Conservation (phyloP, 2,888 invertebrate species). For the Tryphoninae sp. region DNA sequence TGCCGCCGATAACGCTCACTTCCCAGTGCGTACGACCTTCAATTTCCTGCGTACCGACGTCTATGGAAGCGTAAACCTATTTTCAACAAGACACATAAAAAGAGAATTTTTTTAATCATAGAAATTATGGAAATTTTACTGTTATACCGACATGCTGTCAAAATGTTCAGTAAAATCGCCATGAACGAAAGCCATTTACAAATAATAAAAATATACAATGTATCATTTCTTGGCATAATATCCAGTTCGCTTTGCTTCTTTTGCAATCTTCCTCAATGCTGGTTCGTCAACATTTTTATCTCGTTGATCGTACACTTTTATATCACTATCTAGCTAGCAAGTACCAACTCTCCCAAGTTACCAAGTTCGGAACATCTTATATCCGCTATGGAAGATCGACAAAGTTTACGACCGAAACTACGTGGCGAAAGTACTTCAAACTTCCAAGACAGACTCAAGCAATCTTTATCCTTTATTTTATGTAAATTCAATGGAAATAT, state of each 20-base stretch:
- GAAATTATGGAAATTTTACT: background rate
- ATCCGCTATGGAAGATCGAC: conserved; percentile 12
- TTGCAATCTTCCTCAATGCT: background rate
- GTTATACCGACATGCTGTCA: background rate
- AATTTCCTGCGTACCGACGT: conserved; percentile 91
- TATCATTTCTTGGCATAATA: background rate
- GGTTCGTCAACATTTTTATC: background rate
- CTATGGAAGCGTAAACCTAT: conserved; percentile 84
- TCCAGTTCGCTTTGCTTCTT: background rate
- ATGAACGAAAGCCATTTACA: background rate
- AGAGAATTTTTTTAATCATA: conserved; percentile 1
- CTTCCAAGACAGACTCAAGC: conserved; percentile 12
- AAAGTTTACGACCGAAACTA: conserved; percentile 13
- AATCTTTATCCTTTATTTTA: conserved; percentile 18
- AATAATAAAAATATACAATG: background rate
- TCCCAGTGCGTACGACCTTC: conserved; percentile 92
- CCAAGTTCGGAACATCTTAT: background rate
- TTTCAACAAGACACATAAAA: background rate
- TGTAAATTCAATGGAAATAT: conserved; percentile 9
- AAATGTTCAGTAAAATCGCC: background rate
- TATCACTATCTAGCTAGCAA: background rate
- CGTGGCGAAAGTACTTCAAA: conserved; percentile 19
- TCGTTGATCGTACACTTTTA: background rate
- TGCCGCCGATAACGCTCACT: conserved; percentile 86
- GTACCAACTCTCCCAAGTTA: background rate